Conservation (phyloP, 1,140 invertebrate species). For the Antheraea mylitta region DNA sequence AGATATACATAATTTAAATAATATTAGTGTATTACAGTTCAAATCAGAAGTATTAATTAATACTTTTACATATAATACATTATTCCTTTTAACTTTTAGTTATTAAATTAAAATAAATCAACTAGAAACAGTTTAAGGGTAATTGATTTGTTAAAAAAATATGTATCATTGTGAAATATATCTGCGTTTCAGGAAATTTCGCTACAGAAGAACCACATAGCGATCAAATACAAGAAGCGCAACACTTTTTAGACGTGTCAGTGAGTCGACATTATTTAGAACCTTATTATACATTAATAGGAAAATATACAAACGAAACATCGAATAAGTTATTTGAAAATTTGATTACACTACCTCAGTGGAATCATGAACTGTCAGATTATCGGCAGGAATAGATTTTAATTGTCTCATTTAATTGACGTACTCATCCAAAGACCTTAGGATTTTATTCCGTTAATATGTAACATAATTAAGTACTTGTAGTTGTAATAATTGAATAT, state of each 20-base stretch:
- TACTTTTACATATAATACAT: no score
- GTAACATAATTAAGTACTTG: no score
- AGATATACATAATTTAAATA: no score
- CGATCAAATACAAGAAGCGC: slow-evolving; percentile 26
- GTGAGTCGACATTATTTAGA: slow-evolving; percentile 28
- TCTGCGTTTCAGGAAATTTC: slow-evolving; percentile 32
- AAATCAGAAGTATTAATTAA: no score
- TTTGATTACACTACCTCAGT: slow-evolving; percentile 26
- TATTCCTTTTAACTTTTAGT: no score
- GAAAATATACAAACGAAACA: slow-evolving; percentile 24
- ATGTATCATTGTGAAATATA: background rate
- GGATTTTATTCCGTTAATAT: no score
- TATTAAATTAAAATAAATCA: no score
- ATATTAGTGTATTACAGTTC: no score
- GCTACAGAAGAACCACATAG: slow-evolving; percentile 18
- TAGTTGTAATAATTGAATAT: no score
- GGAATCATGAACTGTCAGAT: slow-evolving; percentile 15
- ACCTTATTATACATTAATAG: slow-evolving; percentile 25
- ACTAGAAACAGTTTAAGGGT: no score
- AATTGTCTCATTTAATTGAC: no score
- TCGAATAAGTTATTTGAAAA: slow-evolving; percentile 23
- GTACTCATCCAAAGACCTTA: no score
- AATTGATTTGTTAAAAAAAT: background rate
- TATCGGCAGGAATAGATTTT: background rate
- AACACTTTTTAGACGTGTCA: slow-evolving; percentile 28